These are phyloP conservation scores for Agapornis roseicollis DNA, from an alignment of 2,113 vertebrate species.

Conservation along the genomic window DNA sequence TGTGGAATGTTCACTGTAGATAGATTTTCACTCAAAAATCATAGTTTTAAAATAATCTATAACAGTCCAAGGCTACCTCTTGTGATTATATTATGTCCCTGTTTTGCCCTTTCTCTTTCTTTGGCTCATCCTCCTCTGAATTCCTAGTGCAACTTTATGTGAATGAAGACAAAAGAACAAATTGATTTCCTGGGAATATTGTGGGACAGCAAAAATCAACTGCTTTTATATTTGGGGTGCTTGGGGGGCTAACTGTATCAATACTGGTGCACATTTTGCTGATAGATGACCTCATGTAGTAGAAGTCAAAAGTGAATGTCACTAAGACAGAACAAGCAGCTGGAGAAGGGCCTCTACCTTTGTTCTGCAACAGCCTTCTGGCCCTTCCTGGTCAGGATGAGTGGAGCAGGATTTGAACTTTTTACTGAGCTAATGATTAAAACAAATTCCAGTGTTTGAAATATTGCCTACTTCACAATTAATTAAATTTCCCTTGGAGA, in stretches of 20 bases:
- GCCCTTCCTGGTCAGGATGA: background rate
- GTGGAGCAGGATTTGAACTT: background rate
- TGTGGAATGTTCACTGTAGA: background rate
- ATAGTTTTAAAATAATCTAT: background rate
- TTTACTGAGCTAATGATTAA: slow-evolving; percentile 13
- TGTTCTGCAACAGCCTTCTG: background rate
- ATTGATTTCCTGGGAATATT: background rate
- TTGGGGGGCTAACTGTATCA: background rate
- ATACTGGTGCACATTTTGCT: background rate
- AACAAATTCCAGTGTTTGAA: background rate
- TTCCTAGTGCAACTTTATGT: background rate
- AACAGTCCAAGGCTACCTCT: background rate
- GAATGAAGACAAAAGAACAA: background rate
- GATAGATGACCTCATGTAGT: background rate
- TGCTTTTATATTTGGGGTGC: background rate
- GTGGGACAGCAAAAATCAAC: background rate
- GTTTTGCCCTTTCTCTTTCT: background rate
- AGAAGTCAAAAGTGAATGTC: background rate
- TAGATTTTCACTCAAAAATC: slow-evolving; percentile 9
- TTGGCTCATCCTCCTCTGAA: background rate
- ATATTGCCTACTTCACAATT: slow-evolving; percentile 19
- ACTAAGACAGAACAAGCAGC: background rate
- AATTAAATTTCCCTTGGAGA: slow-evolving; percentile 45
- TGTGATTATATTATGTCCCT: background rate
- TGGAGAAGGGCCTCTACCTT: background rate